Percentiles rank a stretch among this genome's conserved stretches.
Conservation (phyloP, 2,888 invertebrate species). For the Acanthopleura granulata region DNA sequence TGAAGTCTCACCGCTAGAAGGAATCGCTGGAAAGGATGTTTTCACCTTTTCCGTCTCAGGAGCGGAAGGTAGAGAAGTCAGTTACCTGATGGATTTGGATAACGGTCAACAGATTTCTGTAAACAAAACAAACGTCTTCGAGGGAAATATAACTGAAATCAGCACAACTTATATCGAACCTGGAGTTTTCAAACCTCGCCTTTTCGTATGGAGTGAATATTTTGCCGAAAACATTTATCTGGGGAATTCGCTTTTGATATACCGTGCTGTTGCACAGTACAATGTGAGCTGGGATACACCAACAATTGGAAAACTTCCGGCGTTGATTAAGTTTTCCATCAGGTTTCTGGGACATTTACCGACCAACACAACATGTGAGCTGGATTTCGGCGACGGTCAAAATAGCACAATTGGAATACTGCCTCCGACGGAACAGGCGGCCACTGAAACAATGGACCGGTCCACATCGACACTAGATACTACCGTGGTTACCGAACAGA, state of each 20-base stretch:
- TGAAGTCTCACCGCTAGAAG: not conserved
- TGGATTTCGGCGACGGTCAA: conserved; percentile 1
- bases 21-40: not conserved
- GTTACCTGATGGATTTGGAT: not conserved
- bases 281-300: not conserved
- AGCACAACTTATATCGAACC: not conserved
- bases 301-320: not conserved
- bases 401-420: not conserved
- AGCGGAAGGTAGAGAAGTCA: not conserved
- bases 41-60: conserved; percentile 1
- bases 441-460: too few relatives aligned
- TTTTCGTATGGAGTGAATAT: not conserved
- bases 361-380: not conserved
- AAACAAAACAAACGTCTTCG: not conserved
- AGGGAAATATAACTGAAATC: not conserved
- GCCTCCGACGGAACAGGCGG: too few relatives aligned
- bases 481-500: too few relatives aligned
- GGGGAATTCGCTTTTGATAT: not conserved
- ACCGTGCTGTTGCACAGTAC: not conserved
- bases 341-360: not conserved
- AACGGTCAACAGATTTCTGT: not conserved
- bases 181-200: not conserved
- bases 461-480: too few relatives aligned
- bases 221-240: not conserved
- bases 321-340: not conserved